phyloP scores from a whole-genome alignment of 2,113 vertebrate genomes.

The Chaetura pelagica region DNA sequence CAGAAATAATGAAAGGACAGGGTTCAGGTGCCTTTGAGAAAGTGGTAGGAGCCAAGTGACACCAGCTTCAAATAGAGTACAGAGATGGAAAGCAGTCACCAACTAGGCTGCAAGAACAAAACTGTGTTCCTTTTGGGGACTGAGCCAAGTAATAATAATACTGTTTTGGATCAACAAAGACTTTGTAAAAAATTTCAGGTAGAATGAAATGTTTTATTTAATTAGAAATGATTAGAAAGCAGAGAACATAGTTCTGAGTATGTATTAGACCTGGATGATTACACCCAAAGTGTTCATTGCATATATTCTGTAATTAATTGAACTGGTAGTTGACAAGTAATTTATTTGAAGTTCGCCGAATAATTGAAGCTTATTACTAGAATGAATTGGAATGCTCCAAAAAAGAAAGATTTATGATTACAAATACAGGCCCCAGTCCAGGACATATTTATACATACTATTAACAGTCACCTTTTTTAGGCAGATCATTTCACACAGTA shows the following conservation, averaged over 20 bases:
- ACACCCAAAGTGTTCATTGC: neutral
- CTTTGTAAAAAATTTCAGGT: neutral
- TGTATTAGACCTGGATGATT: constrained; percentile 40
- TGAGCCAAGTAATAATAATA: neutral
- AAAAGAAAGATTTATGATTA: neutral
- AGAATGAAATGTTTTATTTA: constrained; percentile 33
- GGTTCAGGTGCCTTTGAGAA: neutral
- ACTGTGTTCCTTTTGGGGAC: neutral
- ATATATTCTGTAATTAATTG: constrained; percentile 47
- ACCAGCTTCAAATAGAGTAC: neutral
- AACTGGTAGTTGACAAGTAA: constrained; percentile 50
- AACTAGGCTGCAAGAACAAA: neutral
- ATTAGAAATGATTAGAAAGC: constrained; percentile 31
- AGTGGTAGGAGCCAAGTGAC: neutral
- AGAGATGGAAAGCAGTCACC: neutral
- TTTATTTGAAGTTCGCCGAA: constrained; percentile 44
- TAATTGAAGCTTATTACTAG: constrained; percentile 44
- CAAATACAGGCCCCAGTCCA: neutral
- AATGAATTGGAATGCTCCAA: neutral
- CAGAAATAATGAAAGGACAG: neutral
- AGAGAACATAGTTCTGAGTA: constrained; percentile 10
- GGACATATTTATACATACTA: neutral
- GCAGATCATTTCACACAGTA: neutral
- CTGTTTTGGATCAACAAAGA: neutral
- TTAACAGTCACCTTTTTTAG: neutral